Evolutionary conservation across 2,888 invertebrate species (phyloP), one percentile per base, ranked within the genome.

Genomic region (Chrysolina haemoptera): DNA sequence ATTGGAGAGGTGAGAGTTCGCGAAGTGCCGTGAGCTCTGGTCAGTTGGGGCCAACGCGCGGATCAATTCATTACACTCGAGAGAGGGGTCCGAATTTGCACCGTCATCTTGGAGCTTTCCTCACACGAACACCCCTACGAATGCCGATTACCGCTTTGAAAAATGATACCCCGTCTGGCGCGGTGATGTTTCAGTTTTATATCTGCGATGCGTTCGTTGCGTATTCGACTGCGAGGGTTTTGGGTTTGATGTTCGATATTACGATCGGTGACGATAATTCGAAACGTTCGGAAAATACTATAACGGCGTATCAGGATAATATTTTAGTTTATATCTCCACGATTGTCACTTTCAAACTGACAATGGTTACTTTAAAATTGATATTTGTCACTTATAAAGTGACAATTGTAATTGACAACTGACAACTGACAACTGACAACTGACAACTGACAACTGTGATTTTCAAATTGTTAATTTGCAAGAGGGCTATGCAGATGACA

Each of bases 21-120:
- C 76, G 79, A 81, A 79, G 78, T 77, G 77, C 78, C 81, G 81
- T 82, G 80, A 82, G 79, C 81, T 78, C 80, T 83, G 84, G 83
- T 84, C 83, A 84, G 80, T 83, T 14, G 82, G 82, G 84, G 83
- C 84, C 82, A 71, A 84, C 85, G 84, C 86, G 85, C 86, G 86
- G 85, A 86, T 86, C 86, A 86, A 87, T 86, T 86, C 86, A 87
- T 87, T 87, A 86, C 84, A 82, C 85, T 82, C 84, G 78, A 78
- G 83, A 85, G 86, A 86, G 87, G 86, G 85, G 84, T 53, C 83
- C 82, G 83, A 84, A 84, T 83, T 84, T 85, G 86, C 86, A 86
- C 82, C 84, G 86, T 86, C 86, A 86, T 86, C 86, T 84, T 82
- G 59, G 65, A 76, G 80, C 76, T 78, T 80, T 81, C 79, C 78